Percentiles rank a stretch among this genome's conserved stretches.
These are phyloP conservation scores for Caradrina kadenii DNA, from an alignment of 2,888 invertebrate genomes.

Conservation along the genomic window DNA sequence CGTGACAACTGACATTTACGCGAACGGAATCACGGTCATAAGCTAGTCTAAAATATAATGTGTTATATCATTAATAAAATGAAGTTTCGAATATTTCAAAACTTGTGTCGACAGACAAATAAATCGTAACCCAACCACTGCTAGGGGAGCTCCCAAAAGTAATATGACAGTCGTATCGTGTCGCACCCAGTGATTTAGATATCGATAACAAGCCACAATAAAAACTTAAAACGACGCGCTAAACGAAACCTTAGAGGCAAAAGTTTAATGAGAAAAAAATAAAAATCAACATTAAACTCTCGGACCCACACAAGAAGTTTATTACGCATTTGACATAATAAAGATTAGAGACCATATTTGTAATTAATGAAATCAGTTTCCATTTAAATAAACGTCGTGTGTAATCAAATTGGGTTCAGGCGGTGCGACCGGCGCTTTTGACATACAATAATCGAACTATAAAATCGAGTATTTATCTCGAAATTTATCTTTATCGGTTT, in stretches of 20 bases:
- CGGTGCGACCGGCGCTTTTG: constrained; percentile 79
- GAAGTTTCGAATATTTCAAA: constrained; percentile 59
- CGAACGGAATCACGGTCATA: too few relatives aligned
- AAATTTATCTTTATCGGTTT: constrained; percentile 74
- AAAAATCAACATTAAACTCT: constrained; percentile 66
- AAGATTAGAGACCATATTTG: constrained; percentile 83
- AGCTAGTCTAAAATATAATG: constrained; percentile 47
- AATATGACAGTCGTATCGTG: constrained; percentile 86
- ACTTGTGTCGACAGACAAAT: constrained; percentile 60
- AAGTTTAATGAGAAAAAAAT: constrained; percentile 70
- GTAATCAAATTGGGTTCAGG: constrained; percentile 75
- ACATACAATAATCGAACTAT: constrained; percentile 74
- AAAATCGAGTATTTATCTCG: constrained; percentile 71
- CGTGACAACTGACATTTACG: too few relatives aligned
- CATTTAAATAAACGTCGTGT: constrained; percentile 76
- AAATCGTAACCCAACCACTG: constrained; percentile 67
- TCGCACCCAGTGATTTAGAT: constrained; percentile 82
- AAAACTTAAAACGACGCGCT: constrained; percentile 76
- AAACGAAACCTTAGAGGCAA: constrained; percentile 75
- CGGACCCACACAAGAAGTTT: constrained; percentile 70
- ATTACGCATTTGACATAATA: constrained; percentile 80
- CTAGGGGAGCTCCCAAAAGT: constrained; percentile 73
- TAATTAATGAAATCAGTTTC: constrained; percentile 87
- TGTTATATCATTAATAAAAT: constrained; percentile 69
- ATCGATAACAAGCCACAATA: constrained; percentile 82